These are phyloP conservation scores for Lithobates pipiens DNA, from an alignment of 2,797 vertebrate genomes.

Conservation along the genomic window DNA sequence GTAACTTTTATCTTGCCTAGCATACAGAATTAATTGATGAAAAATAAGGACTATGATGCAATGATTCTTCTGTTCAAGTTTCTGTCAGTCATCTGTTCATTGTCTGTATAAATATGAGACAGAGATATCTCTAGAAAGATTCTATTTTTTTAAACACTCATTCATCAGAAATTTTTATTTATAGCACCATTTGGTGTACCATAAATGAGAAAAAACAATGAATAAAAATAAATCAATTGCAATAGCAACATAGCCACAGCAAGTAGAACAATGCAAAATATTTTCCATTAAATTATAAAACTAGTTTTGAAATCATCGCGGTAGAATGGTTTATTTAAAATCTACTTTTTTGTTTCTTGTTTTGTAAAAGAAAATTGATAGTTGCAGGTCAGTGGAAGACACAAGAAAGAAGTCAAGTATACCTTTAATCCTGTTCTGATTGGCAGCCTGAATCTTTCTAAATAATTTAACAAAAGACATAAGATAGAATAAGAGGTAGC, in stretches of 20 bases:
- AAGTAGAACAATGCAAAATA: not conserved
- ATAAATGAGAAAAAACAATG: not conserved
- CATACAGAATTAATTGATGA: not conserved
- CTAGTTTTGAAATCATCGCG: conserved; percentile 11
- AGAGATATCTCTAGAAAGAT: conserved; percentile 18
- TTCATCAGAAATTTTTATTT: conserved; percentile 22
- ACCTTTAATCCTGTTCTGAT: conserved; percentile 75
- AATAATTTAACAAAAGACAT: conserved; percentile 82
- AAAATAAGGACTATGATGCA: not conserved
- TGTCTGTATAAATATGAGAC: conserved; percentile 22
- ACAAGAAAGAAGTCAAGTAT: conserved; percentile 68
- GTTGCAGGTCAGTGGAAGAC: conserved; percentile 77
- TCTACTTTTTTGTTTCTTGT: conserved; percentile 59
- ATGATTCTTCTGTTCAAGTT: not conserved
- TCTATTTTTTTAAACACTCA: conserved; percentile 5
- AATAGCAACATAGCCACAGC: not conserved
- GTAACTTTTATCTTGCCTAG: not conserved
- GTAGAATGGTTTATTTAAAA: conserved; percentile 40
- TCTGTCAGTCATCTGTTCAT: conserved; percentile 5
- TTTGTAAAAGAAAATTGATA: conserved; percentile 70
- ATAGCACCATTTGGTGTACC: not conserved
- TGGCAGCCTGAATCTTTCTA: conserved; percentile 74
- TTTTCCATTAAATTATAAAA: conserved; percentile 33
- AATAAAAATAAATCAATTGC: not conserved
- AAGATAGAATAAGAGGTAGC: conserved; percentile 76